These are phyloP conservation scores for Apantesis nais DNA, from an alignment of 2,888 invertebrate genomes.

Conservation along the genomic window DNA sequence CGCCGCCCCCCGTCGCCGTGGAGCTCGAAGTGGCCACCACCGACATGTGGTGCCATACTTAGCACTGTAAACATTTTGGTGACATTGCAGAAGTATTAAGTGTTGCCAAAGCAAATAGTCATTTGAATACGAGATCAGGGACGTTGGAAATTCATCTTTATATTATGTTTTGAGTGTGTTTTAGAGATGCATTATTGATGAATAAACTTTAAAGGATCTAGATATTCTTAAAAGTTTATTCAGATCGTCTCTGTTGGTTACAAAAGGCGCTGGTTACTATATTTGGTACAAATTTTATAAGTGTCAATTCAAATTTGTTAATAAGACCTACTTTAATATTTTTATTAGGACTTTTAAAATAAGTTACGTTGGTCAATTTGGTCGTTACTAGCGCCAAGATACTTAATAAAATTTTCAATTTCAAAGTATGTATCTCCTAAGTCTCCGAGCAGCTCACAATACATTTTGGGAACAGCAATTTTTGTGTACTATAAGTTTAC, in stretches of 20 bases:
- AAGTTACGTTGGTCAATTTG: background rate
- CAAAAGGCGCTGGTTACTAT: background rate
- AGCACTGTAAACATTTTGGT: conserved; percentile 7
- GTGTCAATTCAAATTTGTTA: background rate
- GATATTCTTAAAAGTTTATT: background rate
- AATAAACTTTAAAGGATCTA: background rate
- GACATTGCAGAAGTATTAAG: background rate
- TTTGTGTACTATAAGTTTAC: conserved; percentile 32
- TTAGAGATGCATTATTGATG: background rate
- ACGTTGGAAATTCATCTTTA: background rate
- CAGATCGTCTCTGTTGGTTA: background rate
- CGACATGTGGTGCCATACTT: conserved; percentile 70
- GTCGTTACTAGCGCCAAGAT: background rate
- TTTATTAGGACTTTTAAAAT: background rate
- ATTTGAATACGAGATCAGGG: background rate
- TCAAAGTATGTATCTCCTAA: background rate
- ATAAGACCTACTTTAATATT: background rate
- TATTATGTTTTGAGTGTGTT: background rate
- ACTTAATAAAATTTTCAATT: background rate
- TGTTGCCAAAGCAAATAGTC: background rate
- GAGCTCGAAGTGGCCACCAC: conserved; percentile 80
- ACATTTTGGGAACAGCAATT: conserved; percentile 20
- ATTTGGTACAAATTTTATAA: background rate
- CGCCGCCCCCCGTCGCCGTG: conserved; percentile 70
- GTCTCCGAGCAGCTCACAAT: background rate